Evolutionary conservation across 1,140 invertebrate genomes (phyloP), one percentile per base, ranked within the genome.

Genomic region (Atopsyche davidsoni): DNA sequence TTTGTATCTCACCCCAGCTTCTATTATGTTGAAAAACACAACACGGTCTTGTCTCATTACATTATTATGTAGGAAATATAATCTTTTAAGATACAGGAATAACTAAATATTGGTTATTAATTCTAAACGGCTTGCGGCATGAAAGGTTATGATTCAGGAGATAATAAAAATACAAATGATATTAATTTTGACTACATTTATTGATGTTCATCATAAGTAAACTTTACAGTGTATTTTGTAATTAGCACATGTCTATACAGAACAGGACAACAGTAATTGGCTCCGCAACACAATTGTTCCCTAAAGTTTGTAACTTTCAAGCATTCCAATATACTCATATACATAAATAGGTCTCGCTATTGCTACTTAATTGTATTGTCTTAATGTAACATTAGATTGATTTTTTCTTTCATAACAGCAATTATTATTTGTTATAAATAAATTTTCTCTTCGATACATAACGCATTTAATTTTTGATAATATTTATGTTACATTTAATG

Each of bases 181-280:
- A 7, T 17, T 21, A 14, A 50, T 57, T 55, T 48, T 58, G 22
- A 49, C 55, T 58, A 58, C 55, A 51, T 58, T 58, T 58, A 58
- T 58, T 57, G 46, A 57, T 53, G 51, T 57, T 54, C 46, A 53
- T 53, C 55, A 58, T 58, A 58, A 58, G 55, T 58, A 58, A 58
- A 53, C 42, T 53, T 58, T 58, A 58, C 55, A 58, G 46, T 53
- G 43, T 36, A 34, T 53, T 36, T 32, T 42, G 35, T 45, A 34
- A 43, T 46, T 47, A 54, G 55, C 55, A 54, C 55, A 57, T 51
- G 42, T 51, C 55, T 58, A 58, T 51, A 54, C 43, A 57, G 50
- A 53, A 49, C 35, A 57, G 42, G 43, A 54, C 46, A 58, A 46
- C 51, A 51, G 40, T 44, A 11, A 35, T 52, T 39, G 42, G 49